Evolutionary conservation across 2,888 invertebrate genomes (phyloP).

Genomic region (Heliconius hortense): DNA sequence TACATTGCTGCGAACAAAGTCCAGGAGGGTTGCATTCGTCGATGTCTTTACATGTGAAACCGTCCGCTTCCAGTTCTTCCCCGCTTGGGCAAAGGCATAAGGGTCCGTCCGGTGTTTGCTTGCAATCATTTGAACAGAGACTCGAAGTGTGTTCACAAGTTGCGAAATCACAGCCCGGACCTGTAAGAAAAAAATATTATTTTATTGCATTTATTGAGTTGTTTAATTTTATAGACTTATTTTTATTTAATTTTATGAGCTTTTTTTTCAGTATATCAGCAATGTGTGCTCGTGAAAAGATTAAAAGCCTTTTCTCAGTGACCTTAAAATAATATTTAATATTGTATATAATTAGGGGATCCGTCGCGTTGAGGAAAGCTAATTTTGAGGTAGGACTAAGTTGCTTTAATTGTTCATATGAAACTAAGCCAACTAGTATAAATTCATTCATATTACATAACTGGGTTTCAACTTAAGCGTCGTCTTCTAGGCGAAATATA

Average conservation of each 20-base stretch:
- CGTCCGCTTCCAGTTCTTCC: conserved; percentile 87
- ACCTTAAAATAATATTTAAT: too few species aligned
- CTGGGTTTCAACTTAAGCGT: too few species aligned
- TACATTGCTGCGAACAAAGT: conserved; percentile 94
- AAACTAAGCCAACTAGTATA: too few species aligned
- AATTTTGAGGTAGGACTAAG: not conserved
- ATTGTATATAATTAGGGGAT: too few species aligned
- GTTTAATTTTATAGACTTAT: not conserved
- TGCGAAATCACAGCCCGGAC: conserved; percentile 90
- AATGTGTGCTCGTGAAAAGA: too few species aligned
- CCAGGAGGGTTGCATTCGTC: conserved; percentile 95
- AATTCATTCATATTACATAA: not conserved
- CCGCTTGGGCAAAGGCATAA: conserved; percentile 95
- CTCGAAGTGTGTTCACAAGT: conserved; percentile 89
- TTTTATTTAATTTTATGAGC: not conserved
- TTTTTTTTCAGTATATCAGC: not conserved
- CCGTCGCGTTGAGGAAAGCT: too few species aligned
- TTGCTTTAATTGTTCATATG: not conserved
- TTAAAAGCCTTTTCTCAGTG: too few species aligned
- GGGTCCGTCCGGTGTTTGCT: conserved; percentile 93
- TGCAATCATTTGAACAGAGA: conserved; percentile 92
- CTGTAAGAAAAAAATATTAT: conserved; percentile 46
- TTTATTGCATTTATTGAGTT: not conserved
- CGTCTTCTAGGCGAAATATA: too few species aligned
- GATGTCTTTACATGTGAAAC: conserved; percentile 88